Evolutionary conservation across 2,113 vertebrate genomes (phyloP), one percentile per base, ranked within the genome.

Genomic region (Chinchilla lanigera): DNA sequence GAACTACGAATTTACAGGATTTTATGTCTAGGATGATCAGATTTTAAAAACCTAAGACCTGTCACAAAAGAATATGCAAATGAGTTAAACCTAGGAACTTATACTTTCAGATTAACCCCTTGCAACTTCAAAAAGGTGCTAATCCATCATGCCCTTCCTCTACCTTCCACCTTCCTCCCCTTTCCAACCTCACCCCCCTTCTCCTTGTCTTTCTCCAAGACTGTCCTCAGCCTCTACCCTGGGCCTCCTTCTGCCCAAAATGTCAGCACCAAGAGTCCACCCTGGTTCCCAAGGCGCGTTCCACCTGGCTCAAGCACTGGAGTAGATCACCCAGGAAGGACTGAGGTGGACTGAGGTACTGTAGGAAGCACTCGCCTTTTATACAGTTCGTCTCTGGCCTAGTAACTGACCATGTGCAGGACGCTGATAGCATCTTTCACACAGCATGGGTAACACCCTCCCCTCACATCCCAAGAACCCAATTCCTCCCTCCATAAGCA

Each of bases 291-390:
- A 0, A 84, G n/a, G 65, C 35, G 12, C 5, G 3, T 44, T 78
- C 52, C 90, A 97, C 96, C 95, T 98, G 90, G 26, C 54, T 95
- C 65, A 93, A 69, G 33, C 19, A 24, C 89, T 26, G 54, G 86
- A 93, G 83, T 26, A 69, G 84, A 44, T 93, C 54, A 65, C 69
- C 12, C 44, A 52, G 81, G 67, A 90, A 38, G 44, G 44, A 78
- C 75, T 78, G 44, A 90, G 33, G 38, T 63, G 10, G 80, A 94
- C 80, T 97, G 94, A 90, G 47, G 52, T 50, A 63, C 77, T 65
- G 0, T 50, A 2, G 35, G 89, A 71, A 47, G 26, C 26, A 4
- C 26, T 80, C 1, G 3, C 95, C 95, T 97, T 98, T 97, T 98
- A 98, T 97, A 96, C 9, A 13, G n/a, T 19, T 41, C 83, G 17